These are phyloP conservation scores for Stichopus horrens DNA, from an alignment of 53 echinoderm and acorn worm genomes.

Conservation along the genomic window DNA sequence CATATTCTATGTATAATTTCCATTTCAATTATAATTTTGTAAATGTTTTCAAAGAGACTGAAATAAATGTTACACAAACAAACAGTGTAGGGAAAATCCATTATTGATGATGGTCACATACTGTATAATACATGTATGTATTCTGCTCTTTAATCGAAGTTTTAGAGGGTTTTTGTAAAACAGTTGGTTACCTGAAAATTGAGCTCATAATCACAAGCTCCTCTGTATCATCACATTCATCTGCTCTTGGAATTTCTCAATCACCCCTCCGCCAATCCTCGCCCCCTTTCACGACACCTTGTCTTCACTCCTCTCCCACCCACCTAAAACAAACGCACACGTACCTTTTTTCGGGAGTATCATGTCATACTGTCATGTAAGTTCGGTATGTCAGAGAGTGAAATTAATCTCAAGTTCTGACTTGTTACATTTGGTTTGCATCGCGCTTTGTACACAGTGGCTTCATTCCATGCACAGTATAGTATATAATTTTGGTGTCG, in stretches of 20 bases:
- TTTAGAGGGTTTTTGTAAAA: not conserved
- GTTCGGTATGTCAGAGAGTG: not conserved
- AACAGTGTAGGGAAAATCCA: not conserved
- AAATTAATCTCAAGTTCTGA: not conserved
- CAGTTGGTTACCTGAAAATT: too few species aligned
- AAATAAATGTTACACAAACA: not conserved
- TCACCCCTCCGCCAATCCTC: not conserved
- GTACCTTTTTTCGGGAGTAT: not conserved
- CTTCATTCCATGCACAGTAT: not conserved
- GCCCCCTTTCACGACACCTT: too few species aligned
- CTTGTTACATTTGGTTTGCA: not conserved
- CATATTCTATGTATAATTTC: not conserved
- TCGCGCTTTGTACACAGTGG: not conserved
- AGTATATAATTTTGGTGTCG: not conserved
- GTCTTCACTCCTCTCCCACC: too few species aligned
- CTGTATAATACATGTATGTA: not conserved
- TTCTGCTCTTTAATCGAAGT: not conserved
- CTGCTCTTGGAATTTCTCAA: not conserved
- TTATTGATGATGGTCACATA: too few species aligned
- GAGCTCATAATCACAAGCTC: not conserved
- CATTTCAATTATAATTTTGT: not conserved
- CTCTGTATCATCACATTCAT: not conserved
- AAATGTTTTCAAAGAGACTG: not conserved
- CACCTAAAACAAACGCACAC: too few species aligned
- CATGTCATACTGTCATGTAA: not conserved